A percentile compares a stretch with the other conserved stretches of the same genome.
Conservation (phyloP, 1,140 invertebrate species). For the Episyrphus balteatus region DNA sequence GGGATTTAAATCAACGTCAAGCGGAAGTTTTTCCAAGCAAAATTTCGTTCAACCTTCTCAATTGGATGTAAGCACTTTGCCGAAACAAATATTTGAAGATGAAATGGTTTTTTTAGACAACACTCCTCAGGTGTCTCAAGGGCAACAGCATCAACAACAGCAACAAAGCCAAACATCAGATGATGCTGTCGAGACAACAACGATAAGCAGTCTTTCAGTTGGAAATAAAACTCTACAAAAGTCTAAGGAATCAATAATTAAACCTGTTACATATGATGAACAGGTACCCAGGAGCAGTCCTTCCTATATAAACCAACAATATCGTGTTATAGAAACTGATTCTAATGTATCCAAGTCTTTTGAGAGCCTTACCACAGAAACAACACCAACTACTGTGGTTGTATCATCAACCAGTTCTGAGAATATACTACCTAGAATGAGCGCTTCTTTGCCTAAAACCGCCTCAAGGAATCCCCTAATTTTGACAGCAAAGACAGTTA, state of each 20-base stretch:
- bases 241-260: constrained; percentile 1
- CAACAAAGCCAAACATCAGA: constrained; percentile 34
- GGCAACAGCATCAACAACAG: constrained; percentile 31
- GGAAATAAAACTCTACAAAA: constrained; percentile 7
- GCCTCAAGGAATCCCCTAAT: too few relatives aligned
- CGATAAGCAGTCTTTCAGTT: constrained; percentile 10
- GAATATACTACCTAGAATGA: too few relatives aligned
- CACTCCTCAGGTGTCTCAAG: constrained; percentile 41
- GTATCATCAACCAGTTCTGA: constrained; percentile 4
- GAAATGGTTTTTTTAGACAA: constrained; percentile 37
- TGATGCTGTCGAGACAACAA: constrained; percentile 19
- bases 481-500: too few relatives aligned
- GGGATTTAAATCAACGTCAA: constrained; percentile 31
- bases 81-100: constrained; percentile 51
- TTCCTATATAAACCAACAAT: neutral
- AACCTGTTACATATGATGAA: neutral
- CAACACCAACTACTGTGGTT: neutral
- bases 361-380: neutral
- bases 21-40: constrained; percentile 14
- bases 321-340: neutral
- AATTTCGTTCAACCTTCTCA: constrained; percentile 43
- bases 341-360: neutral
- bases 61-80: constrained; percentile 44
- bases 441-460: too few relatives aligned
- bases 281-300: neutral